A percentile compares a stretch with the other conserved stretches of the same genome.
These are phyloP conservation scores for Scylla paramamosain DNA, from an alignment of 1,140 invertebrate genomes.

Conservation along the genomic window DNA sequence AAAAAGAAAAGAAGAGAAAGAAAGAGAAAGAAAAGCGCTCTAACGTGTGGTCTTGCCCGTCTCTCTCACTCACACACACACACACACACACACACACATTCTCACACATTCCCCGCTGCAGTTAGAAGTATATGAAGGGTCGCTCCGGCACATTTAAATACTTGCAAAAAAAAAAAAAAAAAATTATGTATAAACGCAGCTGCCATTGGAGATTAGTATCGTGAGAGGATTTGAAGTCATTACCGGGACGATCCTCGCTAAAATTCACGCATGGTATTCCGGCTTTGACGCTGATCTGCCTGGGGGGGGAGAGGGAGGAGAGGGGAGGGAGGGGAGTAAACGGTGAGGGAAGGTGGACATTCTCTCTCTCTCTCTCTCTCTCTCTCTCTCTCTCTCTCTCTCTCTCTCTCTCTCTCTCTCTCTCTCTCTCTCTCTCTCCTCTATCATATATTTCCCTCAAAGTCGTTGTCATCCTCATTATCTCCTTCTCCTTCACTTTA, in stretches of 20 bases:
- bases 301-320: not conserved
- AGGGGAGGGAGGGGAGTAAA: not conserved
- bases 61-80: not conserved
- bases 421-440: not conserved
- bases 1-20: not conserved
- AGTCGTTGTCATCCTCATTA: not conserved
- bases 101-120: not conserved
- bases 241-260: constrained; percentile 40
- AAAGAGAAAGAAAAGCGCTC: not conserved
- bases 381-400: constrained; percentile 25
- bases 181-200: constrained; percentile 25
- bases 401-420: not conserved
- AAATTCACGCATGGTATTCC: constrained; percentile 54
- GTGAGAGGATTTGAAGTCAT: constrained; percentile 54
- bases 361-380: not conserved
- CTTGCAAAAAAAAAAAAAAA: not conserved
- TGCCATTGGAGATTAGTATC: constrained; percentile 30
- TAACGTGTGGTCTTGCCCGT: not conserved
- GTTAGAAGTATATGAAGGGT: not conserved
- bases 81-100: constrained; percentile 24
- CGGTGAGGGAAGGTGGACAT: not conserved
- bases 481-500: not conserved
- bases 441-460: not conserved
- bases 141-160: constrained; percentile 6
- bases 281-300: constrained; percentile 47